Percentiles rank a stretch among this genome's conserved stretches.
Conservation (phyloP, 2,113 vertebrate species). For the Ornithorhynchus anatinus region DNA sequence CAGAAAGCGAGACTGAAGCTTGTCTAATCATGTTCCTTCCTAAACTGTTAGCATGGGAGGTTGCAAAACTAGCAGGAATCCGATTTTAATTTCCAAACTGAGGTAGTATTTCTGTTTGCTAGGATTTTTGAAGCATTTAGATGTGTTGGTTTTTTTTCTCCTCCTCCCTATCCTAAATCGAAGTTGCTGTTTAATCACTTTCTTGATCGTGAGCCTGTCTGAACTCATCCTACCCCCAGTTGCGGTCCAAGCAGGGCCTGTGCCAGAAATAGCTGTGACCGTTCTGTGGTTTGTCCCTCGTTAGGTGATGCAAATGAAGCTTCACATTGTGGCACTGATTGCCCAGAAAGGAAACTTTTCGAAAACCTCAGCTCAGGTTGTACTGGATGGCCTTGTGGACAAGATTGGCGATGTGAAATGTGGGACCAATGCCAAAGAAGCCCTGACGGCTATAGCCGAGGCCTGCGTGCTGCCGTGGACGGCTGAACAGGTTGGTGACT, state of each 20-base stretch:
- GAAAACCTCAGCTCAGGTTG: constrained; percentile 90
- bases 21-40: no score
- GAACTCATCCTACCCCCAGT: neutral
- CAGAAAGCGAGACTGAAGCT: no score
- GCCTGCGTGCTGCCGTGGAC: constrained; percentile 91
- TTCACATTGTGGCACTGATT: constrained; percentile 88
- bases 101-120: no score
- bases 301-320: constrained; percentile 98
- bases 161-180: no score
- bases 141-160: no score
- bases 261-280: neutral
- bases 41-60: no score
- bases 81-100: no score
- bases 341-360: constrained; percentile 93
- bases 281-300: neutral
- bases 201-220: no score
- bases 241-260: neutral
- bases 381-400: constrained; percentile 93
- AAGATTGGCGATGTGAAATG: constrained; percentile 97
- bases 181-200: no score
- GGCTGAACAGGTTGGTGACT: constrained; percentile 87
- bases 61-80: no score
- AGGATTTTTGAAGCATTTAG: no score
- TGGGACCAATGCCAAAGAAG: constrained; percentile 92
- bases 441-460: constrained; percentile 90